A percentile compares a stretch with the other conserved stretches of the same genome.
Evolutionary conservation across 2,888 invertebrate species (phyloP).

Genomic region (Aspidiotus rigidus): DNA sequence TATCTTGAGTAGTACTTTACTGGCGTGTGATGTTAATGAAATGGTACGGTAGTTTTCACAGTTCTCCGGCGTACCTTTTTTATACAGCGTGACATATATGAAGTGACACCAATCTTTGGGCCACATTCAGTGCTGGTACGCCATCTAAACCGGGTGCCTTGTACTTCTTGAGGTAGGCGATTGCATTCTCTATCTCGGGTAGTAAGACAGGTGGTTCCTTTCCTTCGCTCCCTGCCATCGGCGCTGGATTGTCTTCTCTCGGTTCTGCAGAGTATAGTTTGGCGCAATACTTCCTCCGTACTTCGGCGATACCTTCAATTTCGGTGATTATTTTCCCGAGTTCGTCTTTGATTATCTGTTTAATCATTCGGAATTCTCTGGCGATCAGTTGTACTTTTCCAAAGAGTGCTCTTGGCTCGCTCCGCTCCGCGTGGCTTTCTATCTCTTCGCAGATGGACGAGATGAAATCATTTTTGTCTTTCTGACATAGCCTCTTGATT

Average conservation of each 20-base stretch:
- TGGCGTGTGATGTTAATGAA: background rate
- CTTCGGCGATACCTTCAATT: no score
- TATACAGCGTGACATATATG: background rate
- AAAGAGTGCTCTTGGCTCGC: no score
- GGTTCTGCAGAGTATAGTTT: background rate
- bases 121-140: background rate
- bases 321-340: no score
- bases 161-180: background rate
- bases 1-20: background rate
- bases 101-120: background rate
- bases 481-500: no score
- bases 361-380: no score
- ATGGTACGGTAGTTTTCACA: background rate
- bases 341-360: no score
- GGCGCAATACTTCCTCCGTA: slow-evolving; percentile 1
- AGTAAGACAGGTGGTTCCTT: background rate
- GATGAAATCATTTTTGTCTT: no score
- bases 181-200: background rate
- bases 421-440: no score
- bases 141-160: background rate
- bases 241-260: background rate
- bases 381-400: no score
- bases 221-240: background rate
- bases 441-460: no score
- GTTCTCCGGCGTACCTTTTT: background rate